Percentiles rank a stretch among this genome's conserved stretches.
These are phyloP conservation scores for Rotaria socialis DNA, from an alignment of 2,888 invertebrate species.

Conservation along the genomic window DNA sequence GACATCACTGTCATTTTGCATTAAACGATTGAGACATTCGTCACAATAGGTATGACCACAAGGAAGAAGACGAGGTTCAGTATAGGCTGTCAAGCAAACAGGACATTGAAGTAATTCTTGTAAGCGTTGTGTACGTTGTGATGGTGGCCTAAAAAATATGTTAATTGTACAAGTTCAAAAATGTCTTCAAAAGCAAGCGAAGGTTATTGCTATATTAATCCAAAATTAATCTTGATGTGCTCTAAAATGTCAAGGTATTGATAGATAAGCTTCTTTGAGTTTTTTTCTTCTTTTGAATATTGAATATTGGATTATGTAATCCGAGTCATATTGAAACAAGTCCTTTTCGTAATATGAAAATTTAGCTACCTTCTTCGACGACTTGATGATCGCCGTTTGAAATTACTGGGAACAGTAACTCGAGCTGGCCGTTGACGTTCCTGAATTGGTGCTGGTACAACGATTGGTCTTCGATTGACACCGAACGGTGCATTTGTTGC, in stretches of 20 bases:
- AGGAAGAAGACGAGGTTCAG: constrained; percentile 23
- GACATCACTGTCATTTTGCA: background rate
- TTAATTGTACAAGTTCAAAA: background rate
- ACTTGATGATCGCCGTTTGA: background rate
- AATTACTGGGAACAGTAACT: background rate
- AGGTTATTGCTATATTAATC: background rate
- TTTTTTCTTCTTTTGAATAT: background rate
- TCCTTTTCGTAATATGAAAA: background rate
- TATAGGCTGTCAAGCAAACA: background rate
- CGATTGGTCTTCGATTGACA: background rate
- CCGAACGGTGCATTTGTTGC: background rate
- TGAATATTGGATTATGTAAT: background rate
- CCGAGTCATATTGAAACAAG: background rate
- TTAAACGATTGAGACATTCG: background rate
- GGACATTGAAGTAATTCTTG: constrained; percentile 33
- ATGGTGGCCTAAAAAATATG: background rate
- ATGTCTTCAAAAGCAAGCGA: background rate
- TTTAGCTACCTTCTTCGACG: background rate
- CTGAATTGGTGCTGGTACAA: background rate
- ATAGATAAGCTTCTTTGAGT: too few species aligned
- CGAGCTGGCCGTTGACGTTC: background rate
- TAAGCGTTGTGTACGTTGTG: background rate
- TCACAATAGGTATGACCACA: constrained; percentile 33
- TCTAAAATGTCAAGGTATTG: background rate
- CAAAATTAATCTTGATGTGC: background rate